Conservation (phyloP, 2,797 vertebrate species). For the Characodon lateralis region DNA sequence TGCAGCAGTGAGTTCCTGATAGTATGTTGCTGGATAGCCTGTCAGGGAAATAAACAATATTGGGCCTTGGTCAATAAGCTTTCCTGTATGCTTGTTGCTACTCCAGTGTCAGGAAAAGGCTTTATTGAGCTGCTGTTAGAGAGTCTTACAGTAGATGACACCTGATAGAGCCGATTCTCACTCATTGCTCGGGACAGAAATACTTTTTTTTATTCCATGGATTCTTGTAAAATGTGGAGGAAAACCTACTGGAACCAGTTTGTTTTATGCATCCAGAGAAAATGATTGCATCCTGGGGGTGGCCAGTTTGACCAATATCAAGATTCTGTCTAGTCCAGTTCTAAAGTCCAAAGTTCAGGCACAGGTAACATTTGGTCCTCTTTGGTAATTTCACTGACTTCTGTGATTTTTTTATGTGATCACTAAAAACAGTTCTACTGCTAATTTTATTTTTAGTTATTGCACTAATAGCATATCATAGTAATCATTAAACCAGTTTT, state of each 20-base stretch:
- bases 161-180: constrained; percentile 63
- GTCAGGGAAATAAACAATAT: constrained; percentile 75
- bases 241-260: background rate
- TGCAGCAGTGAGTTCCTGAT: constrained; percentile 64
- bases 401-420: no score
- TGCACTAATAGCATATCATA: no score
- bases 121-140: constrained; percentile 70
- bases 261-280: no score
- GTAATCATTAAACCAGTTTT: no score
- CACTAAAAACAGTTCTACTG: no score
- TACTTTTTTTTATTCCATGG: background rate
- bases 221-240: background rate
- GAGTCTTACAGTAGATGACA: constrained; percentile 62
- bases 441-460: no score
- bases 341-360: no score
- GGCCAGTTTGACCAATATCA: no score
- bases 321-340: no score
- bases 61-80: constrained; percentile 76
- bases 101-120: constrained; percentile 71
- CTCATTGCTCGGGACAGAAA: constrained; percentile 7
- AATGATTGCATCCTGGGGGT: no score
- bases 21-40: constrained; percentile 56
- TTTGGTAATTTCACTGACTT: no score
- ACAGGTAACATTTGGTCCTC: no score
- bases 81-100: constrained; percentile 83